These are phyloP conservation scores for Sinocyclocheilus rhinocerous DNA, from an alignment of 2,113 vertebrate species.

Conservation along the genomic window DNA sequence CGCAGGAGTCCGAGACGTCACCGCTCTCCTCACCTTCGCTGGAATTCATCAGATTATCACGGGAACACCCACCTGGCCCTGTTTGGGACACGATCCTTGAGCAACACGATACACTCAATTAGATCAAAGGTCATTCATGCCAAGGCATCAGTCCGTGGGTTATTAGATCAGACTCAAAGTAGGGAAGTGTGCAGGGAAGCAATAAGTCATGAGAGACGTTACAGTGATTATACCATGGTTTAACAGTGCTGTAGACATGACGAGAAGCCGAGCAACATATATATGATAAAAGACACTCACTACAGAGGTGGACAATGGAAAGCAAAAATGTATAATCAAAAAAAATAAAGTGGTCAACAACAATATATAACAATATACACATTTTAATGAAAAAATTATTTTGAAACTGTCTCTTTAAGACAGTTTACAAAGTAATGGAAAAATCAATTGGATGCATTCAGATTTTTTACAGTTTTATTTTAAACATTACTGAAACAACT, in stretches of 20 bases:
- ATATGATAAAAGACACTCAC: neutral
- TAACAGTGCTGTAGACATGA: neutral
- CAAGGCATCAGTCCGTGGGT: neutral
- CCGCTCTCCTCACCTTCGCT: constrained; percentile 50
- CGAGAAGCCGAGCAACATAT: neutral
- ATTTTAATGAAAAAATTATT: neutral
- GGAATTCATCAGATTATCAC: constrained; percentile 42
- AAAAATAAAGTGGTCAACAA: too few species aligned
- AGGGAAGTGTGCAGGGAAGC: neutral
- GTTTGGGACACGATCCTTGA: neutral
- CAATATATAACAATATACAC: too few species aligned
- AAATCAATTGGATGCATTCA: neutral
- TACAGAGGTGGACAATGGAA: neutral
- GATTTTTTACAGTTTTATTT: neutral
- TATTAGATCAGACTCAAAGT: neutral
- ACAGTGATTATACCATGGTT: neutral
- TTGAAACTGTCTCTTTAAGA: neutral
- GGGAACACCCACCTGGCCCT: constrained; percentile 29
- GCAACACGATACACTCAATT: neutral
- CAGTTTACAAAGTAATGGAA: neutral
- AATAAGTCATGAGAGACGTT: neutral
- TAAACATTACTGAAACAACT: neutral
- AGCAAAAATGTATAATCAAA: too few species aligned
- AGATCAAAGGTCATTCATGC: constrained; percentile 27
- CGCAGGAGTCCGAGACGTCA: constrained; percentile 39